Percentiles rank a stretch among this genome's conserved stretches.
Evolutionary conservation across 30 jellyfish, hydroid and myxozoan species (phyloP).

Genomic region (Hydra vulgaris): DNA sequence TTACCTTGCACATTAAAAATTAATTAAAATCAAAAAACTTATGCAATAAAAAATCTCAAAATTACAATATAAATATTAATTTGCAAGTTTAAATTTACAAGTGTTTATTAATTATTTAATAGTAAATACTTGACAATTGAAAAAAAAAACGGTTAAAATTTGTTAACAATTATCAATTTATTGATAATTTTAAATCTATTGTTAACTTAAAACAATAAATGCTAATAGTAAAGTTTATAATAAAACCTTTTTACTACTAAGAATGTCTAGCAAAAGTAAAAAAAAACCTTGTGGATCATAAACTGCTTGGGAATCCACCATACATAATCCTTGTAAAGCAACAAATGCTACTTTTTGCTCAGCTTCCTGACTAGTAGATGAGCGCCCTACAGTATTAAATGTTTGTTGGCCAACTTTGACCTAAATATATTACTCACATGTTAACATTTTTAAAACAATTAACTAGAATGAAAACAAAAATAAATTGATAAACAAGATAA

Average conservation of each 20-base stretch:
- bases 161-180: too few species aligned
- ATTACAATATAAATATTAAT: too few species aligned
- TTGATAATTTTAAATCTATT: too few species aligned
- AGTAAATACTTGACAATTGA: too few species aligned
- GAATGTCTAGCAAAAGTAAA: too few species aligned
- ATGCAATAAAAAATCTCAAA: not conserved
- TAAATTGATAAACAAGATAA: not conserved
- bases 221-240: too few species aligned
- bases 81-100: too few species aligned
- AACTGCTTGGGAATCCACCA: conserved; percentile 75
- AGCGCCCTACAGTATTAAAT: conserved; percentile 44
- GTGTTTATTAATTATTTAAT: too few species aligned
- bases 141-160: too few species aligned
- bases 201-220: too few species aligned
- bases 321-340: conserved; percentile 84
- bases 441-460: not conserved
- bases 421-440: conserved; percentile 9
- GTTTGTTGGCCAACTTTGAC: conserved; percentile 95
- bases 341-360: conserved; percentile 85
- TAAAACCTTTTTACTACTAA: too few species aligned
- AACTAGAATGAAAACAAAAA: not conserved
- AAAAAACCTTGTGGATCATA: conserved; percentile 76
- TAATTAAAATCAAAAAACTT: not conserved
- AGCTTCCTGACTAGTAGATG: conserved; percentile 66
- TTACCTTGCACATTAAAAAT: not conserved